These are phyloP conservation scores for Macquaria australasica DNA, from an alignment of 2,113 vertebrate genomes.

Conservation along the genomic window DNA sequence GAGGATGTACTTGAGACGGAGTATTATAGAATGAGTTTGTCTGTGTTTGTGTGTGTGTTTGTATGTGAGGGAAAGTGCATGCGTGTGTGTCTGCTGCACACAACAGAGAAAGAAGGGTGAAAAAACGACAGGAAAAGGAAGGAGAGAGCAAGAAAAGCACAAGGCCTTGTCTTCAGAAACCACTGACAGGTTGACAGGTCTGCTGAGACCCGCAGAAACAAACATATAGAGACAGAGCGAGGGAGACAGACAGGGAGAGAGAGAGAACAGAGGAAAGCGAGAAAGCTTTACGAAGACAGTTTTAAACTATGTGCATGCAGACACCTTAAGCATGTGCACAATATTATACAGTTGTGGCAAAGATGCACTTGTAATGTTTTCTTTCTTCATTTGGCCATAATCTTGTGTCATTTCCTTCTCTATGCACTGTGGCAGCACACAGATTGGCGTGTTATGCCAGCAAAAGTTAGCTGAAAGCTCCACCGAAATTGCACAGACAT, in stretches of 20 bases:
- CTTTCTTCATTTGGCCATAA: not conserved
- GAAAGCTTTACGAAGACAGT: not conserved
- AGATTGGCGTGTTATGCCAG: not conserved
- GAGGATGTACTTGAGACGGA: slow-evolving; percentile 75
- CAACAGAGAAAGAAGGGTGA: slow-evolving; percentile 11
- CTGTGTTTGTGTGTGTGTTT: slow-evolving; percentile 24
- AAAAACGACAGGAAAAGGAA: slow-evolving; percentile 64
- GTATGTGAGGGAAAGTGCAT: slow-evolving; percentile 19
- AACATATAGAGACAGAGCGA: slow-evolving; percentile 49
- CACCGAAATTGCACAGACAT: slow-evolving; percentile 9
- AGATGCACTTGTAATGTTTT: not conserved
- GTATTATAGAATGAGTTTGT: slow-evolving; percentile 57
- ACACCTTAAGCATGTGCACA: not conserved
- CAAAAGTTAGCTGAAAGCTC: slow-evolving; percentile 20
- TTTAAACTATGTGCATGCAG: not conserved
- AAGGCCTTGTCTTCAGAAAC: slow-evolving; percentile 61
- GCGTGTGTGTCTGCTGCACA: slow-evolving; percentile 23
- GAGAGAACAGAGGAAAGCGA: slow-evolving; percentile 1
- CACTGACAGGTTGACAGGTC: slow-evolving; percentile 79
- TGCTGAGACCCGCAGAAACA: slow-evolving; percentile 76
- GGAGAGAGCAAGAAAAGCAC: slow-evolving; percentile 61
- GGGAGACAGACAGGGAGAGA: slow-evolving; percentile 9
- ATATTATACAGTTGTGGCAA: not conserved
- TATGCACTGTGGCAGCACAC: not conserved
- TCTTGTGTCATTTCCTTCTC: slow-evolving; percentile 11